These are phyloP conservation scores for Bubo scandiacus DNA, from an alignment of 2,113 vertebrate species.

Conservation along the genomic window DNA sequence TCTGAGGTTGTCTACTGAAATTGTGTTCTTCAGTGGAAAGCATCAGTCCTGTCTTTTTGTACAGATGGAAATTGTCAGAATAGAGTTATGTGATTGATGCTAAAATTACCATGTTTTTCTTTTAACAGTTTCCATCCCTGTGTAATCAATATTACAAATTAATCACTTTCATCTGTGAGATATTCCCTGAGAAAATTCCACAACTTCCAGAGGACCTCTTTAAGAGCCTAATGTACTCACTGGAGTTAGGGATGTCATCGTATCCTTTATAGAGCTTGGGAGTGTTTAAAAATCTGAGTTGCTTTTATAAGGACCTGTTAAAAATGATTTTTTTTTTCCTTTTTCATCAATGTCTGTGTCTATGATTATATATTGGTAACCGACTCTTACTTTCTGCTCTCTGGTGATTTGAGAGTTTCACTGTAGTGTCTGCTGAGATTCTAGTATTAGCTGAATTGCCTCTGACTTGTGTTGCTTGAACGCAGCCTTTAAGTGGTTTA, in stretches of 20 bases:
- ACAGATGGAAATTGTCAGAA: background rate
- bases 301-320: background rate
- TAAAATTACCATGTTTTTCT: constrained; percentile 29
- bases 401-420: background rate
- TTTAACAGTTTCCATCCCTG: constrained; percentile 92
- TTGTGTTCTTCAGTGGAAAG: background rate
- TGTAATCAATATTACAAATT: constrained; percentile 99
- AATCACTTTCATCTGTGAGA: constrained; percentile 99
- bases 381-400: background rate
- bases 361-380: background rate
- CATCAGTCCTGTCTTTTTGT: background rate
- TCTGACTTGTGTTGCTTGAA: background rate
- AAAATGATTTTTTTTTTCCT: background rate
- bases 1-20: background rate
- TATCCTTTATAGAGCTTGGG: constrained; percentile 84
- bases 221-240: constrained; percentile 98
- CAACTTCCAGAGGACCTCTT: constrained; percentile 97
- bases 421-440: background rate
- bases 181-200: constrained; percentile 99
- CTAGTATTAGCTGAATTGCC: background rate
- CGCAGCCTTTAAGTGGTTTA: background rate
- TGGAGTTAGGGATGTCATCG: constrained; percentile 98
- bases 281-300: background rate
- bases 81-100: background rate
- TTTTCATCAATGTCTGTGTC: background rate